Evolutionary conservation across 2,113 vertebrate genomes (phyloP).

Genomic region (Hypocryptadius cinnamomeus): DNA sequence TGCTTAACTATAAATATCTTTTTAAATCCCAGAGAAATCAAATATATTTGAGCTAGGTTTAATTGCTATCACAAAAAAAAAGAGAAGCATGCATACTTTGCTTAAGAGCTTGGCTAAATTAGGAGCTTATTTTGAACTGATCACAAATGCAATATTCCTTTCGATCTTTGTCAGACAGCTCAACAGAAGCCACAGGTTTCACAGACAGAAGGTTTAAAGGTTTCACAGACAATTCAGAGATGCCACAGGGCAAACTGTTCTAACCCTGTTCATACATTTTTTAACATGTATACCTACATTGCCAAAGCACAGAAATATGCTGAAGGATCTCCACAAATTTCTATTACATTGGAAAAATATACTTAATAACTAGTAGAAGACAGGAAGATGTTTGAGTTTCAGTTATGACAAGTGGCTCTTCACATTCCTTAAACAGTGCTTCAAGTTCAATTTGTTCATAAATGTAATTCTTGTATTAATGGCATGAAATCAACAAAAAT

Average conservation of each 20-base stretch:
- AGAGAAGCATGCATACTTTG: background rate
- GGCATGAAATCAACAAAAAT: background rate
- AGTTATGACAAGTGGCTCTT: background rate
- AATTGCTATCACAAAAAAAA: background rate
- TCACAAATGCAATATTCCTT: background rate
- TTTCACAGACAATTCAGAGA: background rate
- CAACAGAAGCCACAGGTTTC: background rate
- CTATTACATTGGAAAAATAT: background rate
- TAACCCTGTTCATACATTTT: background rate
- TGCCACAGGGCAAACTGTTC: background rate
- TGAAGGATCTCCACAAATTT: background rate
- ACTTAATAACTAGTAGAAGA: background rate
- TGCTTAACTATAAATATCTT: background rate
- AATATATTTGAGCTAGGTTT: background rate
- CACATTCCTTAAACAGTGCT: background rate
- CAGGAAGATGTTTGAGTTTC: background rate
- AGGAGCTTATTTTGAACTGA: background rate
- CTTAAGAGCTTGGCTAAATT: background rate
- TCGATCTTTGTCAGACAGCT: background rate
- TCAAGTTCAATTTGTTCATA: background rate
- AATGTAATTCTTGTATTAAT: background rate
- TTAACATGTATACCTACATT: background rate
- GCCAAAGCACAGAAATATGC: background rate
- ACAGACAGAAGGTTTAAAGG: background rate
- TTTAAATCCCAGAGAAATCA: background rate